phyloP scores from a whole-genome alignment of 2,113 vertebrate species.

The Acanthisitta chloris region DNA sequence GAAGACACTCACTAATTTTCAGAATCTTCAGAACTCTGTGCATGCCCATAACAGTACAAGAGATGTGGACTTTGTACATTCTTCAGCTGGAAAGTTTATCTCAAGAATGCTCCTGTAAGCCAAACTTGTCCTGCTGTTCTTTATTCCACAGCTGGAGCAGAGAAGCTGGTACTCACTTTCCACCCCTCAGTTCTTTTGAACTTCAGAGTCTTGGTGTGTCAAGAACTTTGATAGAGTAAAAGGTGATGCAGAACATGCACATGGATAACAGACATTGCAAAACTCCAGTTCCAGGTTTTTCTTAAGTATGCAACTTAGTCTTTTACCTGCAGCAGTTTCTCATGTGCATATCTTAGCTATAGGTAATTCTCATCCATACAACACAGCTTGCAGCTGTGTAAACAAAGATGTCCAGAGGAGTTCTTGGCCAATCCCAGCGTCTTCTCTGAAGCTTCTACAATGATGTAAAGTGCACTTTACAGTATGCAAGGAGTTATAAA shows the following conservation, averaged over 20 bases:
- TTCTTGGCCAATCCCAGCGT: neutral
- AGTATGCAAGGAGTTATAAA: neutral
- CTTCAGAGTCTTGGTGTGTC: neutral
- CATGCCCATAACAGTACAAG: neutral
- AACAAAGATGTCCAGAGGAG: neutral
- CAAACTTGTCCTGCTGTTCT: neutral
- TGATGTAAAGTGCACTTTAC: neutral
- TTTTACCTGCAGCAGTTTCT: neutral
- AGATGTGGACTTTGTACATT: rapidly evolving
- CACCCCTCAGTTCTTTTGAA: neutral
- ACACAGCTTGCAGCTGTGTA: neutral
- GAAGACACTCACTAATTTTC: neutral
- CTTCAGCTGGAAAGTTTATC: neutral
- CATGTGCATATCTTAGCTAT: neutral
- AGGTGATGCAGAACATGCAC: neutral
- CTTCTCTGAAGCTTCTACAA: neutral
- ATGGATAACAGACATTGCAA: neutral
- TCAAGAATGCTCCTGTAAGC: neutral
- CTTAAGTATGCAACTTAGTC: neutral
- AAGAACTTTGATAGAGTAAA: neutral
- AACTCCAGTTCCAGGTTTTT: neutral
- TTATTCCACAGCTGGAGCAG: rapidly evolving
- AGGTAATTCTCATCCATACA: neutral
- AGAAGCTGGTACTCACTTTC: neutral
- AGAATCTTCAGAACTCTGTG: neutral